Evolutionary conservation across 2,113 vertebrate species (phyloP).

Genomic region (Myrmecophaga tridactyla): DNA sequence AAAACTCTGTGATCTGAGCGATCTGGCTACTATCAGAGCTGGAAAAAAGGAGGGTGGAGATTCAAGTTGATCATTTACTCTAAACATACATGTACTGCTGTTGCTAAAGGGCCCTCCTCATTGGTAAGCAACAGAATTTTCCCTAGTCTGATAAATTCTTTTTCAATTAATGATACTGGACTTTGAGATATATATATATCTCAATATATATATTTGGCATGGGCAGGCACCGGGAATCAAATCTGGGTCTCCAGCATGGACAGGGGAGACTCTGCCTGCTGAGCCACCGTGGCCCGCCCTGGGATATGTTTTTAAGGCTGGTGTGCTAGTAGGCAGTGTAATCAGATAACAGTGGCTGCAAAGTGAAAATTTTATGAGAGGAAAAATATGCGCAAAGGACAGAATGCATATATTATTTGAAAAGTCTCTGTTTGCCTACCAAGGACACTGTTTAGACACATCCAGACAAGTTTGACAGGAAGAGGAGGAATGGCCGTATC

Average conservation of each 20-base stretch:
- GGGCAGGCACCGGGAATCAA: too few species aligned
- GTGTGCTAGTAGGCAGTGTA: not conserved
- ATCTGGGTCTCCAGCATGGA: too few species aligned
- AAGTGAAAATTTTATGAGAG: not conserved
- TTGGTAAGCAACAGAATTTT: slow-evolving; percentile 25
- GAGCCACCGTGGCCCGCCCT: too few species aligned
- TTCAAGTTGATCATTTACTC: slow-evolving; percentile 33
- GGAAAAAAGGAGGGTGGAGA: not conserved
- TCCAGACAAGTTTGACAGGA: not conserved
- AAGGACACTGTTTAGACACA: not conserved
- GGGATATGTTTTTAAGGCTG: not conserved
- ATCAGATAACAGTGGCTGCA: not conserved
- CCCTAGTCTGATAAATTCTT: not conserved
- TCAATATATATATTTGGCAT: too few species aligned
- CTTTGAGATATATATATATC: too few species aligned
- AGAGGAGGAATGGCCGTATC: not conserved
- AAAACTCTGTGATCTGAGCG: not conserved
- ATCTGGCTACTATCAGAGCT: not conserved
- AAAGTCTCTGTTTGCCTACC: not conserved
- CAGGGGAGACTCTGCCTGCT: too few species aligned
- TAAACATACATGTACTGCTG: not conserved
- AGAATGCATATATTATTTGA: not conserved
- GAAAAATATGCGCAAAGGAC: not conserved
- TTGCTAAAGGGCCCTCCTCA: not conserved
- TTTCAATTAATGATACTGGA: not conserved